Evolutionary conservation across 2,888 invertebrate genomes (phyloP).

Genomic region (Psococerastis gibbosa): DNA sequence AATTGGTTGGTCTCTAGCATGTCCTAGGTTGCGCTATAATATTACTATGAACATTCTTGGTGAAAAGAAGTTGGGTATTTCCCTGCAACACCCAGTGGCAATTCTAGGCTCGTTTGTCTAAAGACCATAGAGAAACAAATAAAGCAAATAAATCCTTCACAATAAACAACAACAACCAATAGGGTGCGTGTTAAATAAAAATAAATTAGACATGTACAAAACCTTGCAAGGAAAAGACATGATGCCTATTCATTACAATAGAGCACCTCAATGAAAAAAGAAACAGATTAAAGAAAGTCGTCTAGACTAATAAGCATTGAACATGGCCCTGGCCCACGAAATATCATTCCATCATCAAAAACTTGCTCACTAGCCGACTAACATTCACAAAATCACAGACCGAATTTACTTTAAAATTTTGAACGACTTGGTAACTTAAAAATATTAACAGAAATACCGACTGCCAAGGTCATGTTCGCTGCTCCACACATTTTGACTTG

Average conservation of each 20-base stretch:
- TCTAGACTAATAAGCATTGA: background rate
- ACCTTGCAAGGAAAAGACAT: constrained; percentile 18
- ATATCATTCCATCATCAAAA: background rate
- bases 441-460: constrained; percentile 6
- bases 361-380: background rate
- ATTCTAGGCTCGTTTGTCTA: too few species aligned
- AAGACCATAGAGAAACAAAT: too few species aligned
- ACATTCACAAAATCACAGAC: constrained; percentile 9
- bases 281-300: background rate
- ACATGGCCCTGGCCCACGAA: background rate
- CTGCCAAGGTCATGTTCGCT: background rate
- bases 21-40: too few species aligned
- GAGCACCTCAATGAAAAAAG: background rate
- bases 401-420: constrained; percentile 4
- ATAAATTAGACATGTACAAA: constrained; percentile 18
- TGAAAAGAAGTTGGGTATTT: too few species aligned
- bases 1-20: too few species aligned
- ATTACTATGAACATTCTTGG: too few species aligned
- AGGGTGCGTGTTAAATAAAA: constrained; percentile 4
- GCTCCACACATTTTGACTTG: too few species aligned
- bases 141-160: background rate
- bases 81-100: too few species aligned
- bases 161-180: background rate
- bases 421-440: constrained; percentile 6
- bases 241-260: background rate